These are phyloP conservation scores for Acanthoscelides obtectus DNA, from an alignment of 2,888 invertebrate species.

Conservation along the genomic window DNA sequence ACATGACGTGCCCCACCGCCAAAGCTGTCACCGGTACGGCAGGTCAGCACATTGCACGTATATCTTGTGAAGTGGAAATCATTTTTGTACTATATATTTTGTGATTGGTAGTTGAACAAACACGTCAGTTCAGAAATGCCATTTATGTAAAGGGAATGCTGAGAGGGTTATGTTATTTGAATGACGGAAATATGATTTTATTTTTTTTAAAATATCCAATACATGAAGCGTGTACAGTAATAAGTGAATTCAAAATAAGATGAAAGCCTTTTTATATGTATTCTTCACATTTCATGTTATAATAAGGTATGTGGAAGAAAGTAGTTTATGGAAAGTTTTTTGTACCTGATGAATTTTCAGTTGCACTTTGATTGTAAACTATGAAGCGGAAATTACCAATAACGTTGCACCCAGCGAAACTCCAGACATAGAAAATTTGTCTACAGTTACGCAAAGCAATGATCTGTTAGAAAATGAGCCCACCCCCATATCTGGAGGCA, in stretches of 20 bases:
- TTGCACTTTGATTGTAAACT: neutral
- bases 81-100: too few relatives aligned
- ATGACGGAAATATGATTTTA: neutral
- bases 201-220: neutral
- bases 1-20: too few relatives aligned
- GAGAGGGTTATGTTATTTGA: neutral
- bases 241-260: neutral
- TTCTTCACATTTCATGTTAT: neutral
- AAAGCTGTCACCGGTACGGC: too few relatives aligned
- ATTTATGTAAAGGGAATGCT: too few relatives aligned
- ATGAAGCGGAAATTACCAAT: neutral
- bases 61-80: too few relatives aligned
- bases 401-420: neutral
- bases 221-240: neutral
- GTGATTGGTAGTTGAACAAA: too few relatives aligned
- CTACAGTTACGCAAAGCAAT: neutral
- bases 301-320: neutral
- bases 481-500: neutral
- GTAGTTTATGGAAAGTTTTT: neutral
- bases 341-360: neutral
- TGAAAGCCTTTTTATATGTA: neutral
- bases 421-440: neutral
- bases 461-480: neutral
- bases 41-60: too few relatives aligned
- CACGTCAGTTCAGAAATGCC: too few relatives aligned